Conservation (phyloP, 2,113 vertebrate genomes). For the Salminus brasiliensis region DNA sequence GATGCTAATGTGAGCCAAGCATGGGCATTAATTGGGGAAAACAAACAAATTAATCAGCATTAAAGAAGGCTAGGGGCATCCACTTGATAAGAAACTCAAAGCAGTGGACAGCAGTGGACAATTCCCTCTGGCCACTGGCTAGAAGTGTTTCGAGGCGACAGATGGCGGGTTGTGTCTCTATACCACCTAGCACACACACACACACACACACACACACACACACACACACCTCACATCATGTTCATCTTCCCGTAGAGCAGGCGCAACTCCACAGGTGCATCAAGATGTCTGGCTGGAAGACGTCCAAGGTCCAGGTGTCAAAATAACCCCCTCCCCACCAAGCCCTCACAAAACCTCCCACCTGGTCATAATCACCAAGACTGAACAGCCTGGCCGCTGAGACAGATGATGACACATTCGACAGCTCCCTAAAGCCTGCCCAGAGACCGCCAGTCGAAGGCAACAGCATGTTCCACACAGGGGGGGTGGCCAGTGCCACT, state of each 20-base stretch:
- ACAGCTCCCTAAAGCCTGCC: slow-evolving; percentile 42
- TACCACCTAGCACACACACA: slow-evolving; percentile 1
- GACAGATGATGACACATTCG: slow-evolving; percentile 46
- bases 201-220: neutral
- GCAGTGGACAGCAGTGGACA: slow-evolving; percentile 62
- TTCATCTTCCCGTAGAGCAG: slow-evolving; percentile 51
- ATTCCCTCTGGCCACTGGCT: slow-evolving; percentile 64
- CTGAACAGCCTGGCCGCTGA: slow-evolving; percentile 41
- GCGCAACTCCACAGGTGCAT: slow-evolving; percentile 71
- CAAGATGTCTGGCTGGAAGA: slow-evolving; percentile 70
- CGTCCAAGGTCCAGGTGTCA: slow-evolving; percentile 61
- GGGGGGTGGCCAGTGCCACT: slow-evolving; percentile 14
- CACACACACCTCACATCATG: slow-evolving; percentile 21
- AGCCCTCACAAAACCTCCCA: neutral
- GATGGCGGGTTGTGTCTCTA: slow-evolving; percentile 63
- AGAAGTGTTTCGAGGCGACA: slow-evolving; percentile 63
- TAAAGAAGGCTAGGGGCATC: slow-evolving; percentile 54
- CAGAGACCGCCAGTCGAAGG: slow-evolving; percentile 26
- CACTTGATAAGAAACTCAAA: slow-evolving; percentile 52
- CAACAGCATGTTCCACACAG: slow-evolving; percentile 47
- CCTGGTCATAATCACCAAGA: slow-evolving; percentile 48
- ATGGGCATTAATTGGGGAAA: slow-evolving; percentile 65
- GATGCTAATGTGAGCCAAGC: slow-evolving; percentile 54
- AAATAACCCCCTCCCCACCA: neutral
- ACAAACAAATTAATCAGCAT: slow-evolving; percentile 73